Conservation (phyloP, 2,797 vertebrate genomes). For the Tangara arthus region DNA sequence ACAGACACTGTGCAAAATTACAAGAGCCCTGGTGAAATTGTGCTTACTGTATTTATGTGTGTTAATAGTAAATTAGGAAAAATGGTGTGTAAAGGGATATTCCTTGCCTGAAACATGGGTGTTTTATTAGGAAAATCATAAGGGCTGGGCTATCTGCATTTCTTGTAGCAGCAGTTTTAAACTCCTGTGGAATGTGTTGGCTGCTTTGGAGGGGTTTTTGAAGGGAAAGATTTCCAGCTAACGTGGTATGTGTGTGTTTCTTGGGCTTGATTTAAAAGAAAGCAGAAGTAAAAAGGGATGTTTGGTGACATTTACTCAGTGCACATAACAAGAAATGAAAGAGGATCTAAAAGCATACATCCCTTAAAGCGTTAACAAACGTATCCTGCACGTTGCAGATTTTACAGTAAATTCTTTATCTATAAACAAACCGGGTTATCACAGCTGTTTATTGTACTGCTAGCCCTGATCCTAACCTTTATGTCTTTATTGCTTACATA, state of each 20-base stretch:
- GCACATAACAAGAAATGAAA: background rate
- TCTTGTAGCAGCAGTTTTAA: conserved; percentile 11
- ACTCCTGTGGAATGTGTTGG: background rate
- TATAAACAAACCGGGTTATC: conserved; percentile 81
- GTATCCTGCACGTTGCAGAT: conserved; percentile 9
- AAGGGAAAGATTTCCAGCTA: conserved; percentile 21
- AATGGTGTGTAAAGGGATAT: conserved; percentile 20
- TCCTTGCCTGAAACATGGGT: conserved; percentile 25
- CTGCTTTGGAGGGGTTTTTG: background rate
- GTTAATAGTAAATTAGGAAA: conserved; percentile 66
- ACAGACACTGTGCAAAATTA: conserved; percentile 25
- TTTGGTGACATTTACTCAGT: conserved; percentile 1
- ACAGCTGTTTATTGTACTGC: conserved; percentile 79
- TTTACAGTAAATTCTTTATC: conserved; percentile 78
- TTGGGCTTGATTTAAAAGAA: conserved; percentile 19
- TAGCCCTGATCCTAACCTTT: conserved; percentile 79
- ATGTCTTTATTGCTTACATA: conserved; percentile 80
- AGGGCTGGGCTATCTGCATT: background rate
- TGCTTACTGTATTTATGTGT: conserved; percentile 24
- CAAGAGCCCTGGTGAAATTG: conserved; percentile 33
- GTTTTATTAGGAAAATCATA: conserved; percentile 9
- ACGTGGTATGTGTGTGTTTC: background rate
- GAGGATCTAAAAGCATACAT: background rate
- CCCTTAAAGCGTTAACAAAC: conserved; percentile 70
- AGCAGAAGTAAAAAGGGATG: background rate